Percentiles rank a stretch among this genome's conserved stretches.
phyloP scores from a whole-genome alignment of 2,888 invertebrate species.

The Liposcelis brunnea region DNA sequence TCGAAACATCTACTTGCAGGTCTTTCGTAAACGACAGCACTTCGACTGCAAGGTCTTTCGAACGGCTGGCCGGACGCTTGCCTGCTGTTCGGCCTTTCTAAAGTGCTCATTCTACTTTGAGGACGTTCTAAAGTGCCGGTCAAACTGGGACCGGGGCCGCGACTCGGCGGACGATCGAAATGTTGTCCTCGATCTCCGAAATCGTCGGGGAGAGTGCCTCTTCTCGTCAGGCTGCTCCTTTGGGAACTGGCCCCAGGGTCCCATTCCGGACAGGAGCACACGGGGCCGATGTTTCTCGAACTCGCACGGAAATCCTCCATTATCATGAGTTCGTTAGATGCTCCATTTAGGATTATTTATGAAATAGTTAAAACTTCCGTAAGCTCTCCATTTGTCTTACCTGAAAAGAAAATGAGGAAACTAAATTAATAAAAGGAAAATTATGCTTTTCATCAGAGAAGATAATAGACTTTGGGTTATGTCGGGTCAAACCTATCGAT shows the following conservation, averaged over 20 bases:
- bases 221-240: not conserved
- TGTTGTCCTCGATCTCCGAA: not conserved
- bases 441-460: no score
- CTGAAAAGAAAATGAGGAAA: no score
- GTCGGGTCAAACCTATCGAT: no score
- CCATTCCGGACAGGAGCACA: slow-evolving; percentile 7
- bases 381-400: no score
- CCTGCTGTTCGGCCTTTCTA: slow-evolving; percentile 2
- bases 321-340: no score
- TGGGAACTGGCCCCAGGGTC: slow-evolving; percentile 2
- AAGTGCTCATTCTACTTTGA: slow-evolving; percentile 2
- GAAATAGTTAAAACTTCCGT: no score
- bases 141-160: not conserved
- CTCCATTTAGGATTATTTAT: no score
- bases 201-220: slow-evolving; percentile 1
- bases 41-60: not conserved
- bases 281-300: slow-evolving; percentile 3
- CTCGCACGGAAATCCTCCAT: slow-evolving; percentile 7
- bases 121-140: slow-evolving; percentile 3
- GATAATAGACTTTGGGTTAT: no score
- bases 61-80: not conserved
- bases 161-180: slow-evolving; percentile 4
- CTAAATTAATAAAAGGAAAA: no score
- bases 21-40: not conserved
- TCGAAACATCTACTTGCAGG: not conserved